phyloP scores from a whole-genome alignment of 2,797 vertebrate genomes.

The Myiotriccus ornatus region DNA sequence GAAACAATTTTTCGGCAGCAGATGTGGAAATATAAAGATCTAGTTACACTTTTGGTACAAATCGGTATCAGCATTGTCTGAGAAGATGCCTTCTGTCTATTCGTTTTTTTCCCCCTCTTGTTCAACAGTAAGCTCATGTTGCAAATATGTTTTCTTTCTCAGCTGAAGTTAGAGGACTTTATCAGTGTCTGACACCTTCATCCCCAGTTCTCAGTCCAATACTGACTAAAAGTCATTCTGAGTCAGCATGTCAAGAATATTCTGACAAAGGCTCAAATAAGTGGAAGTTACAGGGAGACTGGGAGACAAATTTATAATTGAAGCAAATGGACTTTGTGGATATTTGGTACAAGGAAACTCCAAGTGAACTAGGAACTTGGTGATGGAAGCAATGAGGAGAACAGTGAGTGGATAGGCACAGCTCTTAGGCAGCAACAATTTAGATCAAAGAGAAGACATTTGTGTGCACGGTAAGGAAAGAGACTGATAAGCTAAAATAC shows the following conservation, averaged over 20 bases:
- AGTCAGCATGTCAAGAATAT: background rate
- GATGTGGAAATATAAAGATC: background rate
- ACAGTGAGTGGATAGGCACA: background rate
- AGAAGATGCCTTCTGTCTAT: background rate
- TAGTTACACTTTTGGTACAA: background rate
- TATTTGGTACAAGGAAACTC: background rate
- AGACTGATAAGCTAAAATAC: background rate
- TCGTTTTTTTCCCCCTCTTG: background rate
- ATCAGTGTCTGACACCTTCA: background rate
- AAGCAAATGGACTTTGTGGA: background rate
- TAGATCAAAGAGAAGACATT: background rate
- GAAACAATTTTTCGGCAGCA: background rate
- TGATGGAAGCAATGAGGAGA: background rate
- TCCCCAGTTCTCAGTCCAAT: background rate
- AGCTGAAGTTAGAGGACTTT: background rate
- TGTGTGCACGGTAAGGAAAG: background rate
- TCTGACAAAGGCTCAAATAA: background rate
- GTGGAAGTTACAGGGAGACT: background rate
- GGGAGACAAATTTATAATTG: background rate
- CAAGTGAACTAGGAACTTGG: background rate
- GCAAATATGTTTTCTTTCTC: background rate
- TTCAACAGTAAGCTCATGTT: background rate
- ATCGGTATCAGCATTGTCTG: background rate
- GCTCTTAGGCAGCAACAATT: background rate
- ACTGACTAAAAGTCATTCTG: background rate